These are phyloP conservation scores for Myotis pilosus DNA, from an alignment of 2,797 vertebrate genomes.

Conservation along the genomic window DNA sequence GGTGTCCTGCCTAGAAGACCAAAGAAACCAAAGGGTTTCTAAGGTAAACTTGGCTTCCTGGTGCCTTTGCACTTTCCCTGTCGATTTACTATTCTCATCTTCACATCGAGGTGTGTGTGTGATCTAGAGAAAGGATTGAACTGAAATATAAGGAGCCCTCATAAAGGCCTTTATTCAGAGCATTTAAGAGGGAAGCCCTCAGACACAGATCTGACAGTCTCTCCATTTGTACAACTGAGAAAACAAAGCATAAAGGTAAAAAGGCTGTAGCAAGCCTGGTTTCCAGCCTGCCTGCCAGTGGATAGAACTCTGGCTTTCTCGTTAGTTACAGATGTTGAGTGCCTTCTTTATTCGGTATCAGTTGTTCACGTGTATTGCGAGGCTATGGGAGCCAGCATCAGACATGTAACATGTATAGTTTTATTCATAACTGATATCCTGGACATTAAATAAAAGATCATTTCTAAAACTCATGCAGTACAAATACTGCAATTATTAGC, in stretches of 20 bases:
- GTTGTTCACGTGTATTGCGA: not conserved
- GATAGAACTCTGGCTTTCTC: conserved; percentile 26
- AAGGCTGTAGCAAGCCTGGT: conserved; percentile 6
- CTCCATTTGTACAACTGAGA: conserved; percentile 48
- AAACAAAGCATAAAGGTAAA: conserved; percentile 66
- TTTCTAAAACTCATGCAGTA: not conserved
- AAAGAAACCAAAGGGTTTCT: conserved; percentile 59
- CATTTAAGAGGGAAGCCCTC: conserved; percentile 64
- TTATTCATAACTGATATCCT: conserved; percentile 28
- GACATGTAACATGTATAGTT: not conserved
- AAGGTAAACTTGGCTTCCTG: conserved; percentile 45
- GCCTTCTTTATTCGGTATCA: not conserved
- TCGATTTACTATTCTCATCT: conserved; percentile 70
- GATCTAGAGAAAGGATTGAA: conserved; percentile 73
- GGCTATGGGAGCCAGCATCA: conserved; percentile 5
- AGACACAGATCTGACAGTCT: conserved; percentile 66
- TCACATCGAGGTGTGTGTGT: conserved; percentile 53
- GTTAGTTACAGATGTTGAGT: not conserved
- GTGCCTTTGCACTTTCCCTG: conserved; percentile 64
- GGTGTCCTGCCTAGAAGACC: conserved; percentile 68
- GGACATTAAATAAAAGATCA: conserved; percentile 40
- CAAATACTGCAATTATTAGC: not conserved
- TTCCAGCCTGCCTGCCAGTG: conserved; percentile 42
- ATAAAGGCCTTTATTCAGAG: conserved; percentile 49
- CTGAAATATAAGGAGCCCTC: conserved; percentile 60